Conservation (phyloP, 1,140 invertebrate genomes). For the Brachionus koreanus region DNA sequence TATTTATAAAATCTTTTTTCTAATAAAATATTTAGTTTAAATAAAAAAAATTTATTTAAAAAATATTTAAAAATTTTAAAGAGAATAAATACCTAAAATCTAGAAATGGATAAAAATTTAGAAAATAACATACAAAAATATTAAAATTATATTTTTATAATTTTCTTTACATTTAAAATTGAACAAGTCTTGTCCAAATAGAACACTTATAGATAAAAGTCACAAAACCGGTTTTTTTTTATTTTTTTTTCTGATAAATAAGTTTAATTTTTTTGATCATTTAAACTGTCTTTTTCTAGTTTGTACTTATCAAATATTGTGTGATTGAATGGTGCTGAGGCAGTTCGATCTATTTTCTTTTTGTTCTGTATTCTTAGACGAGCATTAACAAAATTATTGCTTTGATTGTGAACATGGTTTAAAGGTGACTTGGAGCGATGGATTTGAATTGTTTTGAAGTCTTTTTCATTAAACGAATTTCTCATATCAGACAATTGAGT, state of each 20-base stretch:
- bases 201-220: neutral
- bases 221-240: neutral
- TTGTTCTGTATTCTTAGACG: neutral
- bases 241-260: neutral
- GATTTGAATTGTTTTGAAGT: neutral
- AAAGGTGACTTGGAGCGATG: neutral
- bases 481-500: constrained; percentile 2
- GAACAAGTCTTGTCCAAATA: neutral
- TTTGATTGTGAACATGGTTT: constrained; percentile 5
- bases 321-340: neutral
- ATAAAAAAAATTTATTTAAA: too few species aligned
- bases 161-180: neutral
- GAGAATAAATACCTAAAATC: too few species aligned
- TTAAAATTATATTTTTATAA: too few species aligned
- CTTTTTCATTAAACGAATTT: neutral
- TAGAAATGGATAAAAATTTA: too few species aligned
- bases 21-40: too few species aligned
- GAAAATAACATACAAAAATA: too few species aligned
- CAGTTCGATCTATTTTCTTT: neutral
- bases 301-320: neutral
- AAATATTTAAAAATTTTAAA: too few species aligned
- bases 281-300: neutral
- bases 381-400: neutral
- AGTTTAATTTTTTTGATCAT: neutral
- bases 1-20: too few species aligned